Base-by-base conservation (phyloP, 2,888 invertebrate genomes). In the Nasonia oneida region DNA sequence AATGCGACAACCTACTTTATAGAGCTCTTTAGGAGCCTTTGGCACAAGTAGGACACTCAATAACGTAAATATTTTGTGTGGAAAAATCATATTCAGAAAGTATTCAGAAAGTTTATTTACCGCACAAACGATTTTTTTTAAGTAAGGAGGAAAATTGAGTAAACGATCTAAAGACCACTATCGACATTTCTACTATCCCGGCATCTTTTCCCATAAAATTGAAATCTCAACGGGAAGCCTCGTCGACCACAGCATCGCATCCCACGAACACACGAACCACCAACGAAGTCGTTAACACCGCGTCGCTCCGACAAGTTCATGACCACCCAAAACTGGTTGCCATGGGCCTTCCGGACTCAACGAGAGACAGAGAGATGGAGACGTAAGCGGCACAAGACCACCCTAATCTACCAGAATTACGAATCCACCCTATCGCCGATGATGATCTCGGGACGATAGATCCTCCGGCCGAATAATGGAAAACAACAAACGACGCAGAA, bases 251-350 rank as follows among this genome's bases (percentile, higher is more conserved):
- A 42, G 10, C 10, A 33, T 12, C 18, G 39, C 8, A n/a, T 73
- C 23, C 23, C 33, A 47, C 2, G 42, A 61, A 33, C 70, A 79
- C 57, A 78, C 75, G 82, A 82, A 50, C 57, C 80, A 67, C 79
- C 75, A 76, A 83, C 74, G 67, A 76, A 76, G 76, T 64, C 76
- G 61, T 83, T 61, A 71, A 70, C 61, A 50, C 8, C 57, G 37
- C 5, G 47, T 42, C 64, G 23, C 18, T 29, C 3, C n/a, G 77
- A 37, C 53, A 10, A 6, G 75, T 57, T 79, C 83, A 79, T 70
- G 83, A 75, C 83, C 86, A 83, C 80, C 86, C 80, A 86, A 67
- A 79, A 73, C 12, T 29, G 18, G 42, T 18, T 42, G 37, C 12
- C 10, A 23, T 18, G 6, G 47, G 50, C 61, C 57, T 8, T 47